Conservation (phyloP, 2,797 vertebrate genomes). For the Tarsius wallacei region DNA sequence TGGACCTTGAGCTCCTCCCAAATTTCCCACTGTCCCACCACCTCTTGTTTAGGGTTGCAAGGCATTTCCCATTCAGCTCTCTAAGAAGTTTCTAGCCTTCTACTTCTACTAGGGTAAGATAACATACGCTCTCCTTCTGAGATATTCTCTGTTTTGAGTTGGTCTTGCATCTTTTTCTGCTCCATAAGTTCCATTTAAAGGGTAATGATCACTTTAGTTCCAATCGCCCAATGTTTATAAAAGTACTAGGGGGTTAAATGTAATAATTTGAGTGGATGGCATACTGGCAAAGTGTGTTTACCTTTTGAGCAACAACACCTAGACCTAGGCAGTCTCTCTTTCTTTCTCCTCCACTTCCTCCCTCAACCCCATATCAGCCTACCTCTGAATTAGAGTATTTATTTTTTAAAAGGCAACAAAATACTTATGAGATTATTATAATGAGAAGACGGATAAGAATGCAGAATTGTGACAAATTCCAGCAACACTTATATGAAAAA, state of each 20-base stretch:
- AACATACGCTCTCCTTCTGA: neutral
- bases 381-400: neutral
- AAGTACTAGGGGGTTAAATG: neutral
- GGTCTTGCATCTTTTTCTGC: neutral
- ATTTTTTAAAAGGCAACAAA: constrained; percentile 45
- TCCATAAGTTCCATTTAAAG: neutral
- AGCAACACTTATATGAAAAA: neutral
- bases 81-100: neutral
- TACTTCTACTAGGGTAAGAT: neutral
- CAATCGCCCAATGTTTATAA: neutral
- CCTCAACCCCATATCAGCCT: neutral
- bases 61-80: neutral
- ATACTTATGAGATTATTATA: neutral
- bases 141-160: neutral
- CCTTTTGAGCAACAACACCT: neutral
- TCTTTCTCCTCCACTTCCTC: neutral
- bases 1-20: neutral
- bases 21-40: neutral
- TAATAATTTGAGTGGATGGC: neutral
- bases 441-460: constrained; percentile 2
- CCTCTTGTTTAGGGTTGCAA: neutral
- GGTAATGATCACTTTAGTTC: constrained; percentile 18
- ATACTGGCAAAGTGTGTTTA: neutral
- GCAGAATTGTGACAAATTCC: constrained; percentile 10
- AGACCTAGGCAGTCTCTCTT: neutral